Percentiles rank a stretch among this genome's conserved stretches.
phyloP scores from a whole-genome alignment of 2,888 invertebrate genomes.

The Craniophora ligustri region DNA sequence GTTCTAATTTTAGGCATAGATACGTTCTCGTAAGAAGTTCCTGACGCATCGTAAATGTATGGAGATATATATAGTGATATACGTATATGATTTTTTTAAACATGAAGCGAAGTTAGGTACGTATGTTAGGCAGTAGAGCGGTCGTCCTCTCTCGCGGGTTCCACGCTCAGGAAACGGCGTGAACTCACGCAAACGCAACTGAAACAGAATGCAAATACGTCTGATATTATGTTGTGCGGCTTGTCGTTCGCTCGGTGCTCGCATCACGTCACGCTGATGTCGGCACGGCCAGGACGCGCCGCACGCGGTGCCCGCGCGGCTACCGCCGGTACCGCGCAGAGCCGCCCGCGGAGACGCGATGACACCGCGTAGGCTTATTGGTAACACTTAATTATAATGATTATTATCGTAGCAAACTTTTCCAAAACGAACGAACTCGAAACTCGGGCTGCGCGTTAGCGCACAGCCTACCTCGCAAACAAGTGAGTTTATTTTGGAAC shows the following conservation, averaged over 20 bases:
- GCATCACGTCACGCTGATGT: slow-evolving; percentile 48
- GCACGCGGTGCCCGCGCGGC: slow-evolving; percentile 53
- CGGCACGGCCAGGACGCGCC: slow-evolving; percentile 23
- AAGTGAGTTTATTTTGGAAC: slow-evolving; percentile 93
- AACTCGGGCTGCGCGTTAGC: slow-evolving; percentile 88
- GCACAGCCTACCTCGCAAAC: slow-evolving; percentile 92
- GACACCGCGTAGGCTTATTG: slow-evolving; percentile 88
- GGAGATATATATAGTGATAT: slow-evolving; percentile 88
- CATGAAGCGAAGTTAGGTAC: slow-evolving; percentile 87
- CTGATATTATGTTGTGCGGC: slow-evolving; percentile 43
- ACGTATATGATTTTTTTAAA: slow-evolving; percentile 89
- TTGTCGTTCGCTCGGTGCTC: slow-evolving; percentile 49
- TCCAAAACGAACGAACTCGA: slow-evolving; percentile 90
- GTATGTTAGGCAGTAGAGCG: slow-evolving; percentile 88
- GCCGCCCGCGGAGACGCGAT: slow-evolving; percentile 84
- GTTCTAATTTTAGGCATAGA: slow-evolving; percentile 89
- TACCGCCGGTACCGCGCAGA: slow-evolving; percentile 52
- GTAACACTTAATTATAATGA: slow-evolving; percentile 87
- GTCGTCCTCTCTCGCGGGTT: slow-evolving; percentile 84
- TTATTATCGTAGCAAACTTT: slow-evolving; percentile 89
- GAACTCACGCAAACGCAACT: slow-evolving; percentile 54
- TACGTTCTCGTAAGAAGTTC: slow-evolving; percentile 89
- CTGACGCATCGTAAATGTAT: slow-evolving; percentile 89
- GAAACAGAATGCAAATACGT: slow-evolving; percentile 43
- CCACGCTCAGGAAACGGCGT: slow-evolving; percentile 59